Base-by-base conservation (phyloP, 2,113 vertebrate species). In the Paracanthobrama guichenoti region DNA sequence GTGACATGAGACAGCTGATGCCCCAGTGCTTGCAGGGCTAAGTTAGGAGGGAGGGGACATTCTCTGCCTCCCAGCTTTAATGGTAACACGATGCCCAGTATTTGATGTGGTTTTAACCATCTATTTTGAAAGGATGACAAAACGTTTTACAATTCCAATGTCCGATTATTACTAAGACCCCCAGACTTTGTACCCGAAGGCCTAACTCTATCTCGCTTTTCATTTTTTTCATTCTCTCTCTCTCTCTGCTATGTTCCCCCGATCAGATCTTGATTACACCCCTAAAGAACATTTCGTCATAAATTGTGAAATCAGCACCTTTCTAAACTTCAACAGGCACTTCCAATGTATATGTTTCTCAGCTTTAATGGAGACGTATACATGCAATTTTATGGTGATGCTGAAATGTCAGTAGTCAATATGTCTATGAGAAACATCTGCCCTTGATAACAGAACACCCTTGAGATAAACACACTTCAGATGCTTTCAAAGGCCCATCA, bases 111-210 rank as follows among this genome's bases (percentile, higher is more conserved):
- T 87, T 89, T 90, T 85, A 91, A 87, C 78, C 83, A 88, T 90
- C 91, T 91, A 91, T 90, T 92, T 91, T 89, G 83, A 90, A 88
- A 87, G 67, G 79, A 91, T 90, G 90, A 91, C 90, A 89, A 87
- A 87, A 87, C 75, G 64, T 89, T 90, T 84, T 81, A 87, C 78
- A 79, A 84, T 89, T 86, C 85, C 81, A 79, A 77, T 10, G 74
- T 81, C 80, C 82, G 81, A 88, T 90, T 89, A 90, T 53, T 26
- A 75, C 72, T 85, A 83, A 88, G 81, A 83, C 87, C 84, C 57
- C 12, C 66, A 24, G 76, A 55, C 76, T 87, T 62, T 44, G 60
- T 67, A 46, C 78, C 82, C 28, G 24, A 20, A 84, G 82, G 69
- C 72, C 80, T 57, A 77, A 76, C 78, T 74, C 35, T 31, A 83